Evolutionary conservation across 2,113 vertebrate species (phyloP).

Genomic region (Redunca redunca): DNA sequence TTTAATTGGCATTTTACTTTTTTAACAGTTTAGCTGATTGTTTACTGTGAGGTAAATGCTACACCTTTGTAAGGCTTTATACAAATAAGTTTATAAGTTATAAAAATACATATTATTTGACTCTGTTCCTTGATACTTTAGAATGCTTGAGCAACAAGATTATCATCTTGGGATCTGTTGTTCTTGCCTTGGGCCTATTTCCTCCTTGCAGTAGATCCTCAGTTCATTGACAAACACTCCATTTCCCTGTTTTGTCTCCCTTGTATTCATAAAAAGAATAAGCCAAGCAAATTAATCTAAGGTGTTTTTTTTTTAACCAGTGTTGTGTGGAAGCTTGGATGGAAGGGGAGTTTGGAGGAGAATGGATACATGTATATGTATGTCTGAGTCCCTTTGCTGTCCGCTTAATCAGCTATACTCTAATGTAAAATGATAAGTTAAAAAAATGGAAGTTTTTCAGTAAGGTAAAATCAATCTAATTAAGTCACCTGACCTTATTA

Average conservation of each 20-base stretch:
- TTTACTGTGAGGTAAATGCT: not conserved
- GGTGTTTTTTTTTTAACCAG: not conserved
- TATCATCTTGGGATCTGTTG: not conserved
- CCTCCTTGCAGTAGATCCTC: not conserved
- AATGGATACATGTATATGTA: not conserved
- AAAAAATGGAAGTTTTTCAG: not conserved
- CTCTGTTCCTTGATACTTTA: not conserved
- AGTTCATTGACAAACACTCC: not conserved
- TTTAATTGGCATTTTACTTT: not conserved
- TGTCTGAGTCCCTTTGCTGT: not conserved
- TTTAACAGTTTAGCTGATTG: not conserved
- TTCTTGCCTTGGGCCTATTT: not conserved
- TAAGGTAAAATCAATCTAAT: constrained; percentile 13
- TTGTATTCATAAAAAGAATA: not conserved
- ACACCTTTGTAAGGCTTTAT: not conserved
- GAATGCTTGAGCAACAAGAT: not conserved
- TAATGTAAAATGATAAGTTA: not conserved
- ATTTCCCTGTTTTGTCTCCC: not conserved
- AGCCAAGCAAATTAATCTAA: not conserved
- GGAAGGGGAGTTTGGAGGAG: not conserved
- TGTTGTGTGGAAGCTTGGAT: not conserved
- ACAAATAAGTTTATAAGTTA: not conserved
- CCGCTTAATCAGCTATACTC: accelerated
- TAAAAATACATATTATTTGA: not conserved
- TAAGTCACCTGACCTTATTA: not conserved